Evolutionary conservation across 2,113 vertebrate genomes (phyloP), one percentile per base, ranked within the genome.

Genomic region (Probosciger aterrimus): DNA sequence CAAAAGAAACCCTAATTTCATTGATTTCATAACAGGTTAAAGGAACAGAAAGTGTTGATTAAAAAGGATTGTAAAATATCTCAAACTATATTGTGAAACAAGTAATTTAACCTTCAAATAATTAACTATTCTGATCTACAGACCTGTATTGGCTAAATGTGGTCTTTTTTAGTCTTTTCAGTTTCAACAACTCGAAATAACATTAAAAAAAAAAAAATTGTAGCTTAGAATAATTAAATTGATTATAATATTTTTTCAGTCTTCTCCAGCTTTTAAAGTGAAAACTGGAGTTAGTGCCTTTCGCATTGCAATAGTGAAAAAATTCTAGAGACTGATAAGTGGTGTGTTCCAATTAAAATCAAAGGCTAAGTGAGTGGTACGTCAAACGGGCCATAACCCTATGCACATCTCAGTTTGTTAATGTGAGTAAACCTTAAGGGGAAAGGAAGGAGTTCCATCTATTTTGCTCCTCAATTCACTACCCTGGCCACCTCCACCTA

Each of bases 91-190:
- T 44, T 69, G 31, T 75, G 27, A 94, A 94, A 82, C n/a, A 93
- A 90, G 24, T 83, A 60, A 79, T 86, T 88, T 62, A 79, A 84
- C 53, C 70, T 82, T 82, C 68, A 93, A 88, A 84, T 79, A 95
- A 88, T 50, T 43, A 74, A 88, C 10, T 79, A 47, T 87, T 73
- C 80, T 91, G n/a, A 84, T 69, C 31, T 59, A n/a, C 37, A 92
- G 62, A 49, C 28, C 24, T 30, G 1, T 27, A 27, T 18, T 73
- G 33, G 22, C 65, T 82, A 76, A 81, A 90, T 16, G 5, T 47
- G 60, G 65, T 79, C 62, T 89, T 83, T 86, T 84, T 64, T 25
- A 50, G 9, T 43, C 74, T 43, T 77, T 75, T 73, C 27, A n/a
- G 37, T 59, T 84, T 84, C 27, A 69, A 6, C 41, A 10, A 37